Percentiles rank a stretch among this genome's conserved stretches.
phyloP scores from a whole-genome alignment of 1,140 invertebrate species.

The Drosophila athabasca region DNA sequence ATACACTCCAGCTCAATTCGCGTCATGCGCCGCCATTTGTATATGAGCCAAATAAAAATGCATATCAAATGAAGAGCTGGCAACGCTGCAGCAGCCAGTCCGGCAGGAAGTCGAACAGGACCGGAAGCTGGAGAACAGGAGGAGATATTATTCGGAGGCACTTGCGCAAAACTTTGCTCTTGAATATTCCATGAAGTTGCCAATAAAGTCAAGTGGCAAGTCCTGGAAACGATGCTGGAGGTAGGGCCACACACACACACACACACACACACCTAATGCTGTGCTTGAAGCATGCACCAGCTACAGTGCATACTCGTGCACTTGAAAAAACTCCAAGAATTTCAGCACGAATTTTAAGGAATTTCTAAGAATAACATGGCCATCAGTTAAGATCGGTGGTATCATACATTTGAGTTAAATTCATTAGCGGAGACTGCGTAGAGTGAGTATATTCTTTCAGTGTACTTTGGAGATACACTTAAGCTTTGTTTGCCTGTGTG shows the following conservation, averaged over 20 bases:
- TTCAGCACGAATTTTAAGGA: too few relatives aligned
- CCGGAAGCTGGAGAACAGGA: background rate
- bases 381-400: too few relatives aligned
- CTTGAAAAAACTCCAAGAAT: background rate
- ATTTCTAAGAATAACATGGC: too few relatives aligned
- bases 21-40: slow-evolving; percentile 65
- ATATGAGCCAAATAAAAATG: slow-evolving; percentile 83
- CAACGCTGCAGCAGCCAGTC: slow-evolving; percentile 25
- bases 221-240: slow-evolving; percentile 42
- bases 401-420: too few relatives aligned
- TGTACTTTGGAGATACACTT: slow-evolving; percentile 34
- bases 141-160: slow-evolving; percentile 60
- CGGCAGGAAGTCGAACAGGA: slow-evolving; percentile 3
- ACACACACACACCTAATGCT: background rate
- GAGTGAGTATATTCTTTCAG: slow-evolving; percentile 2
- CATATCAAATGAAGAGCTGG: slow-evolving; percentile 72
- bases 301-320: slow-evolving; percentile 37
- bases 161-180: slow-evolving; percentile 67
- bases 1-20: slow-evolving; percentile 35
- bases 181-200: slow-evolving; percentile 83
- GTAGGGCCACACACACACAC: background rate
- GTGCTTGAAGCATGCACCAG: slow-evolving; percentile 24
- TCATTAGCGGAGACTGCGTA: too few relatives aligned
- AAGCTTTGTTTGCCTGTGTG: slow-evolving; percentile 41
- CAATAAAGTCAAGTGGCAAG: slow-evolving; percentile 81